Base-by-base conservation (phyloP, 2,888 invertebrate species). In the Zelleria hepariella region DNA sequence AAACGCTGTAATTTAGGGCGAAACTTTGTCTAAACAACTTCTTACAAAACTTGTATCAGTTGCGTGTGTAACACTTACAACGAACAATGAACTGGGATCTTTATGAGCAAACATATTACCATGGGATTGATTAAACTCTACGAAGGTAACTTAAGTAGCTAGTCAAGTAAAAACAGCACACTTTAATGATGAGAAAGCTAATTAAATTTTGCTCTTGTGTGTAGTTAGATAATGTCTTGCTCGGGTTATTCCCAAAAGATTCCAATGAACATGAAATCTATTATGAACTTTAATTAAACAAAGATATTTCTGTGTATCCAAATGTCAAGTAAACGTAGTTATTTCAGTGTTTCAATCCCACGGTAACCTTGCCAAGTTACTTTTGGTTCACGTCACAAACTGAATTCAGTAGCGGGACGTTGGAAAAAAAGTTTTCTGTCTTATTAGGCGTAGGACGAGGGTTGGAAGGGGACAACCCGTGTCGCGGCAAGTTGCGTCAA, bases 401-500 rank as follows among this genome's bases (percentile, higher is more conserved):
- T 2, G 15, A 42, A 15, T 42, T 15, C 32, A 15, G 5, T 4
- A 42, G 5, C 32, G 10, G 10, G 1, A 42, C 32, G n/a, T n/a
- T n/a, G 15, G 15, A 42, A 42, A 42, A 42, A 15, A 32, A 32
- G 0, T 32, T 3, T 32, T 32, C 15, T 3, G 32, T 32, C 15
- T 32, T 27, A 10, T 32, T 7, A 32, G 15, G 15, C 10, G 15
- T 42, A 42, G 32, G 15, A 57, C 20, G 47, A 25, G 23, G 47
- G 23, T 23, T 18, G 6, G 18, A 57, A 48, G 20, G 27, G 20
- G 26, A 24, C 42, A 56, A 20, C 55, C 32, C 42, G 21, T 56
- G 42, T 57, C 24, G 18, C 27, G n/a, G 27, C 18, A 48, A 75
- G 74, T 78, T 79, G 79, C 75, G 80, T 81, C 76, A 77, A 83